phyloP scores from a whole-genome alignment of 2,113 vertebrate species.

The Ceyx melanurus region DNA sequence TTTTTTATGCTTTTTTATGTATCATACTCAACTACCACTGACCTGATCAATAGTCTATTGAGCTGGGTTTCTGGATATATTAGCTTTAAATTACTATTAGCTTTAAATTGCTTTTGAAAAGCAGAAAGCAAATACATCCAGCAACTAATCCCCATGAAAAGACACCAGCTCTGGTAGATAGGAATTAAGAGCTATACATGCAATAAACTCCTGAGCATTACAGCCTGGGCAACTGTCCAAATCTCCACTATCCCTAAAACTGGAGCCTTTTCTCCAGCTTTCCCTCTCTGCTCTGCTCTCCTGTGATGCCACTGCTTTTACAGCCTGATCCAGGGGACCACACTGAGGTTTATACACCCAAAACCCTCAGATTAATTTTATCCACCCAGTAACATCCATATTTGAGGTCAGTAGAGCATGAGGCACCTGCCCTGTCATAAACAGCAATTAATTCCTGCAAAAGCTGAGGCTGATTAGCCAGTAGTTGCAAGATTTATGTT shows the following conservation, averaged over 20 bases:
- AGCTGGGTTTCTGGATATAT: background rate
- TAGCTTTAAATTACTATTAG: background rate
- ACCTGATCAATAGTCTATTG: background rate
- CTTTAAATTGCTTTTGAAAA: slow-evolving; percentile 8
- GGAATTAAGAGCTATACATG: background rate
- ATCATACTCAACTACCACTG: background rate
- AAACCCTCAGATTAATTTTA: background rate
- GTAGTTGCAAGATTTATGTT: background rate
- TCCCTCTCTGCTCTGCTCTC: background rate
- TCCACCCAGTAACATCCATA: background rate
- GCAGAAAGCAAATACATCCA: background rate
- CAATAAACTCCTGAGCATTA: background rate
- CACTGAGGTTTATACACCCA: background rate
- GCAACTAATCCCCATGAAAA: background rate
- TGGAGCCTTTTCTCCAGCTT: background rate
- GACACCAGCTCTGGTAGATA: background rate
- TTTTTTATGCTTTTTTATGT: background rate
- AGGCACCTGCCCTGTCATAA: background rate
- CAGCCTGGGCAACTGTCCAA: background rate
- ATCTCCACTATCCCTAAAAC: background rate
- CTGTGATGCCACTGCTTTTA: background rate
- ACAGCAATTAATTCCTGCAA: background rate
- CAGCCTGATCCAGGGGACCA: background rate
- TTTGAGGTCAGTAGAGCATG: background rate
- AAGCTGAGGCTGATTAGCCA: background rate